Conservation (phyloP, 92 coral and sea anemone species). For the Palythoa grandiflora region DNA sequence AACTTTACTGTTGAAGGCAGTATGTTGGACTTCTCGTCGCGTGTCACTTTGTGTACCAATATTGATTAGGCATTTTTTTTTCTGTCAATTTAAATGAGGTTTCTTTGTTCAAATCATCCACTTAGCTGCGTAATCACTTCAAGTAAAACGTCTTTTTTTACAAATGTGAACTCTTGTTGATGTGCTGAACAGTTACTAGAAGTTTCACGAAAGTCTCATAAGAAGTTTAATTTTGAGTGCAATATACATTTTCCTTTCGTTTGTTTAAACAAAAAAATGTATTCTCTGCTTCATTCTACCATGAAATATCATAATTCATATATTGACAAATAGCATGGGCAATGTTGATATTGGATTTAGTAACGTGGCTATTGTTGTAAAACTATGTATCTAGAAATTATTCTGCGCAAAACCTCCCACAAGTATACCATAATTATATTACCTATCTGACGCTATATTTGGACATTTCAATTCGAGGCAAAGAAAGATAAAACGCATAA, state of each 20-base stretch:
- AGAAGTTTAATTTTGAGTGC: not conserved
- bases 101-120: not conserved
- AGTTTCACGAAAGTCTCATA: too few relatives aligned
- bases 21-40: slow-evolving; percentile 16
- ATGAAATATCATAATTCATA: not conserved
- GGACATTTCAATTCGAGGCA: not conserved
- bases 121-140: slow-evolving; percentile 28
- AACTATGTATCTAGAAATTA: not conserved
- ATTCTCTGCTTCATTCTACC: not conserved
- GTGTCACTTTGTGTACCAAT: not conserved
- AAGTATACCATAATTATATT: too few relatives aligned
- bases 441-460: not conserved
- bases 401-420: not conserved
- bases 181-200: not conserved
- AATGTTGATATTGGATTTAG: not conserved
- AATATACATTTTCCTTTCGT: not conserved
- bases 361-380: not conserved
- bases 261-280: too few relatives aligned
- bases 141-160: not conserved
- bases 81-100: not conserved
- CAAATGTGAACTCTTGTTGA: not conserved
- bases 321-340: not conserved
- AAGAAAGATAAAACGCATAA: not conserved
- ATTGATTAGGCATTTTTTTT: not conserved
- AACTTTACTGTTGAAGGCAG: not conserved